phyloP scores from a whole-genome alignment of 2,888 invertebrate genomes.

The Synanthedon formicaeformis region DNA sequence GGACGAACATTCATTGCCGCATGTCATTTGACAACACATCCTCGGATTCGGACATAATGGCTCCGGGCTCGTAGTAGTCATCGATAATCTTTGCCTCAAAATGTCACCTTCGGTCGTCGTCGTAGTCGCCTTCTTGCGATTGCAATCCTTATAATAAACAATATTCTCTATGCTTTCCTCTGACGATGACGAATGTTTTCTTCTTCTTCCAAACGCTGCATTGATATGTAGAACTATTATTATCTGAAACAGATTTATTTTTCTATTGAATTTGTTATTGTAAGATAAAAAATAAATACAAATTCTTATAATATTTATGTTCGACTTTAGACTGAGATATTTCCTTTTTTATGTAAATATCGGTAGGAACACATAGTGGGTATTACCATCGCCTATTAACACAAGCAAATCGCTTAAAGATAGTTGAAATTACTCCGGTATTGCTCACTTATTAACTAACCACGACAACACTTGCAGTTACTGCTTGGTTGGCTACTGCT shows the following conservation, averaged over 20 bases:
- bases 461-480: no score
- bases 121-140: conserved; percentile 17
- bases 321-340: no score
- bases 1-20: conserved; percentile 32
- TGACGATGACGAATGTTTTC: conserved; percentile 23
- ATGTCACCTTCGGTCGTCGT: conserved; percentile 1
- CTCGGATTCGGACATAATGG: conserved; percentile 21
- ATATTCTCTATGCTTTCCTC: conserved; percentile 56
- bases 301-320: not conserved
- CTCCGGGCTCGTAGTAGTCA: not conserved
- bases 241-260: conserved; percentile 24
- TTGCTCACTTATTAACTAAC: no score
- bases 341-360: no score
- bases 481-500: no score
- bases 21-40: conserved; percentile 52
- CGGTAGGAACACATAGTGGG: no score
- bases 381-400: no score
- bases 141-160: conserved; percentile 50
- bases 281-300: no score
- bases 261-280: no score
- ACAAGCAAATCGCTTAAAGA: no score
- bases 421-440: no score
- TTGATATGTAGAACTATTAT: conserved; percentile 27
- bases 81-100: not conserved
- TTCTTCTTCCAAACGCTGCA: conserved; percentile 12